These are phyloP conservation scores for Phrynosoma blainvillii DNA, from an alignment of 2,113 vertebrate genomes.

Conservation along the genomic window DNA sequence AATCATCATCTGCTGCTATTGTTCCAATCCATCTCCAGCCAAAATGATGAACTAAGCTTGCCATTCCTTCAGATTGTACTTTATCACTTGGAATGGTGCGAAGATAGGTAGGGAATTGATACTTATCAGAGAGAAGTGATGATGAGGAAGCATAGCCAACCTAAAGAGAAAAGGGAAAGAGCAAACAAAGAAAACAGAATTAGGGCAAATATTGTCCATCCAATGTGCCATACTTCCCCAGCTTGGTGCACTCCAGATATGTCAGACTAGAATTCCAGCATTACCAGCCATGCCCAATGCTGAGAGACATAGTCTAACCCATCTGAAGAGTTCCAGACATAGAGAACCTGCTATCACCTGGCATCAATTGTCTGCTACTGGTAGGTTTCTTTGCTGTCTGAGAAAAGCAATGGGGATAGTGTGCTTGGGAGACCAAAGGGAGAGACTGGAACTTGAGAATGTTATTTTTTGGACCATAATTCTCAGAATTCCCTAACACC, in stretches of 20 bases:
- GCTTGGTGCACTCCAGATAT: not conserved
- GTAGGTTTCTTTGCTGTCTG: not conserved
- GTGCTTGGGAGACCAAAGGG: not conserved
- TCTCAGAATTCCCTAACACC: no score
- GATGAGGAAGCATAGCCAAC: slow-evolving; percentile 84
- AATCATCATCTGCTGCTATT: slow-evolving; percentile 85
- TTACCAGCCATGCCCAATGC: not conserved
- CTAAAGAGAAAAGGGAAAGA: slow-evolving; percentile 60
- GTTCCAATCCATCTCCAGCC: slow-evolving; percentile 88
- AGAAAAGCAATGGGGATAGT: not conserved
- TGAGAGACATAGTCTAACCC: not conserved
- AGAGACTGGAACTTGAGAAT: not conserved
- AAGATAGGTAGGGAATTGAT: slow-evolving; percentile 86
- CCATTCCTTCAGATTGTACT: slow-evolving; percentile 80
- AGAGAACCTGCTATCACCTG: not conserved
- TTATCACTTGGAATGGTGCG: slow-evolving; percentile 79
- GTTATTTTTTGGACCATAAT: not conserved
- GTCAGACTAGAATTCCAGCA: not conserved
- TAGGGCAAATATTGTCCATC: not conserved
- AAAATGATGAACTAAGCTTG: slow-evolving; percentile 80
- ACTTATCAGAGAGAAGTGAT: slow-evolving; percentile 82
- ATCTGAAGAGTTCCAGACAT: not conserved
- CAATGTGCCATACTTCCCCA: no score
- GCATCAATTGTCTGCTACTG: not conserved
- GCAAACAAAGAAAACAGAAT: not conserved